These are phyloP conservation scores for Ophion slaviceki DNA, from an alignment of 2,888 invertebrate species.

Conservation along the genomic window DNA sequence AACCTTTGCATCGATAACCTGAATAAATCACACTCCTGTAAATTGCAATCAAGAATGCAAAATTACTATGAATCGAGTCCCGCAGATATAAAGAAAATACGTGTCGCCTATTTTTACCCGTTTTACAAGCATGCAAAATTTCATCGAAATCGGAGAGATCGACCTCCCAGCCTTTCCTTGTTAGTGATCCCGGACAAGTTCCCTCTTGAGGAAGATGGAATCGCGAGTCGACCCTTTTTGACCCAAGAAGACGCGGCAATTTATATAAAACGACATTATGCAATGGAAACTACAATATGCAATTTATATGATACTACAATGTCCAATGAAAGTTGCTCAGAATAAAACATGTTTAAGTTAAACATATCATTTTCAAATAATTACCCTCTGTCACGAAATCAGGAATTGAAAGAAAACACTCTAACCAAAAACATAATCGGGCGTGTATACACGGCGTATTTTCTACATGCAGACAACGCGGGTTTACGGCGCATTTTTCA, in stretches of 20 bases:
- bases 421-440: constrained; percentile 3
- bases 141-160: no score
- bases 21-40: constrained; percentile 40
- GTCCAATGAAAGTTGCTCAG: neutral
- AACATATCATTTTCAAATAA: neutral
- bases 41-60: no score
- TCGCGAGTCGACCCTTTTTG: constrained; percentile 44
- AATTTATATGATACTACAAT: no score
- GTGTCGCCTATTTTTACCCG: no score
- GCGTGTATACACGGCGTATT: no score
- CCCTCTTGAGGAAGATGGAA: constrained; percentile 47
- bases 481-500: no score
- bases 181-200: constrained; percentile 42
- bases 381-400: neutral
- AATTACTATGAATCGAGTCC: no score
- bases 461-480: no score
- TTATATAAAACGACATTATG: neutral
- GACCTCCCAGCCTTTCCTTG: neutral
- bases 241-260: constrained; percentile 38
- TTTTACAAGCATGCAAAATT: no score
- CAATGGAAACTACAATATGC: no score
- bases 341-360: neutral
- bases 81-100: no score
- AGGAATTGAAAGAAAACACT: constrained; percentile 1
- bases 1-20: constrained; percentile 10